Evolutionary conservation across 2,113 vertebrate genomes (phyloP), one percentile per base, ranked within the genome.

Genomic region (Anarrhichthys ocellatus): DNA sequence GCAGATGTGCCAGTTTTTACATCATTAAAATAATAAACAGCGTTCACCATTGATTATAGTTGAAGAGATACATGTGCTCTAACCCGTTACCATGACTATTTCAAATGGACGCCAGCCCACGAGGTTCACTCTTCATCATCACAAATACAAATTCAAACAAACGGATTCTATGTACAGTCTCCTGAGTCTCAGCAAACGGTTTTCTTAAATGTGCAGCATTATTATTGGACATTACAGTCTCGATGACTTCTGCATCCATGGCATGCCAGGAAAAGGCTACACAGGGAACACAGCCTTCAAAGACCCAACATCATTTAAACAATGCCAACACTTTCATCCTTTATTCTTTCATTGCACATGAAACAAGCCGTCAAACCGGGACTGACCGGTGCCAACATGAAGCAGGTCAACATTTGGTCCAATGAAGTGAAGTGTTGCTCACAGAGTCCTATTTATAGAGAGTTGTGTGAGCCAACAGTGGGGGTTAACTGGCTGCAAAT

Each of bases 361-460:
- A 87, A 80, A 87, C 79, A 40, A 73, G 36, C 14, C 5, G 24
- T 73, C 78, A 42, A 18, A 15, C 22, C 7, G n/a, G 69, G 79
- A 52, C 36, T 0, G 74, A 69, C n/a, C 11, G 38, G 6, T 80
- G 89, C 86, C 91, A 91, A 64, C 74, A 69, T 24, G 73, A 91
- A 88, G 74, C 38, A 34, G 83, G 87, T 86, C 76, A 87, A 54
- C 67, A 76, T 79, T 89, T 83, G 85, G 89, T 85, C 76, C 84
- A 66, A 85, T 70, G 40, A 76, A 88, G 64, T 34, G 69, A 85
- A 69, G 84, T 82, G 36, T 64, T 48, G 79, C 46, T 62, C 52
- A 58, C 46, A 36, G 27, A 32, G 73, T 44, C 7, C 73, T 89
- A 87, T 89, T 92, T 85, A 88, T 87, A 89, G 83, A 65, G 7